phyloP scores from a whole-genome alignment of 2,113 vertebrate species.

The Bostrychus sinensis region DNA sequence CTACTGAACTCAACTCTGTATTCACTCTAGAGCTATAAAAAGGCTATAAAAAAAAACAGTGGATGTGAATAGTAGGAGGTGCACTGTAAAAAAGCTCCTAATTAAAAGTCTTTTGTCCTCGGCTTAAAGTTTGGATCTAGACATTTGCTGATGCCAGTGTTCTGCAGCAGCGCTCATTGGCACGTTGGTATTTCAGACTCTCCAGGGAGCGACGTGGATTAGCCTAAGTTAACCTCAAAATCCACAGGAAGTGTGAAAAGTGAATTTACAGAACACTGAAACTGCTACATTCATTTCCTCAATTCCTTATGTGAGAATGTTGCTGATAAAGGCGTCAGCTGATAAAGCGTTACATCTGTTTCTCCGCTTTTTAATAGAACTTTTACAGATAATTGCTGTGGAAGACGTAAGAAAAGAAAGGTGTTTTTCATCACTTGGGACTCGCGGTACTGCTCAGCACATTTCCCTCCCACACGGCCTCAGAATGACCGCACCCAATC shows the following conservation, averaged over 20 bases:
- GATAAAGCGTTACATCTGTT: conserved; percentile 30
- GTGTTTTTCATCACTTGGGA: conserved; percentile 19
- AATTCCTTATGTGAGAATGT: conserved; percentile 19
- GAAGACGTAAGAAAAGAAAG: background rate
- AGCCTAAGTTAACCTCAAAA: conserved; percentile 49
- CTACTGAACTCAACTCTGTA: background rate
- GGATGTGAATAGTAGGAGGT: conserved; percentile 27
- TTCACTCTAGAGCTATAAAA: conserved; percentile 15
- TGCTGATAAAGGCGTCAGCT: conserved; percentile 26
- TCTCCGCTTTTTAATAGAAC: background rate
- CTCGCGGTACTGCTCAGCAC: conserved; percentile 33
- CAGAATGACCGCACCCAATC: conserved; percentile 55
- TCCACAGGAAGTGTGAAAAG: conserved; percentile 29
- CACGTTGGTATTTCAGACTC: conserved; percentile 50
- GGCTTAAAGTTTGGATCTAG: conserved; percentile 54
- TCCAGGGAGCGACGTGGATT: conserved; percentile 60
- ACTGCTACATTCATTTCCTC: conserved; percentile 27
- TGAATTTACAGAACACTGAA: conserved; percentile 1
- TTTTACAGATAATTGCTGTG: background rate
- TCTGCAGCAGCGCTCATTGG: conserved; percentile 37
- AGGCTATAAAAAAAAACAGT: conserved; percentile 10
- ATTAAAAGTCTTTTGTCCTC: conserved; percentile 49
- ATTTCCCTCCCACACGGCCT: conserved; percentile 49
- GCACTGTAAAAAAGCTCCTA: conserved; percentile 31
- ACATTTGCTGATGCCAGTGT: conserved; percentile 40